Base-by-base conservation (phyloP, 2,113 vertebrate species). In the Smithornis capensis region DNA sequence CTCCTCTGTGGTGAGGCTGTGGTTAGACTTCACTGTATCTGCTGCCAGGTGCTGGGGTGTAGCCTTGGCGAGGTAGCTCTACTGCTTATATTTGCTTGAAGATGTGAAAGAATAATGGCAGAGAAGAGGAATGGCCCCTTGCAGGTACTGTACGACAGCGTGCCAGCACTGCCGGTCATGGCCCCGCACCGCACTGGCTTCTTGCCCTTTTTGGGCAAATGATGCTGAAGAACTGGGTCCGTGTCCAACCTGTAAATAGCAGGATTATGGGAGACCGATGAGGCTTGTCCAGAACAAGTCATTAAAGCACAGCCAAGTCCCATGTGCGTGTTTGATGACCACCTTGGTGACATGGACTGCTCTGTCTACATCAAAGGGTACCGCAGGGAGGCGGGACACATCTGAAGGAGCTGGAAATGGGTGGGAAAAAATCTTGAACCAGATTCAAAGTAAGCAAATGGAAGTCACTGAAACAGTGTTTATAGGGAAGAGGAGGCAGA, bases 131-230 rank as follows among this genome's bases (percentile, higher is more conserved):
- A 56, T 5, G 35, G 35, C 16, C 40, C 83, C 53, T 70, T 70
- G 29, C 37, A 73, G 87, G 76, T 74, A 19, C n/a, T 44, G 59
- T 59, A 17, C 0, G 0, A 49, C 40, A 68, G 19, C 0, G 0
- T 69, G 57, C 75, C 57, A 40, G 56, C 24, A 1, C 38, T 33
- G 49, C 44, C 4, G 16, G 49, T 60, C 49, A 6, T 2, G 3
- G 56, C 44, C 47, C 60, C 1, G 0, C 0, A 2, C 50, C 2
- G 1, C 15, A 0, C 78, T 92, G 88, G 75, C 85, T 8, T n/a
- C 75, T 73, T 65, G 67, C 67, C 60, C 60, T 71, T 31, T 49
- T 28, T 31, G 81, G 83, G 67, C 56, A 42, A 50, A 15, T 2
- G 4, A 4, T 69, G 4, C 50, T 49, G 37, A 42, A 59, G 71